Evolutionary conservation across 2,113 vertebrate genomes (phyloP).

Genomic region (Python bivittatus): DNA sequence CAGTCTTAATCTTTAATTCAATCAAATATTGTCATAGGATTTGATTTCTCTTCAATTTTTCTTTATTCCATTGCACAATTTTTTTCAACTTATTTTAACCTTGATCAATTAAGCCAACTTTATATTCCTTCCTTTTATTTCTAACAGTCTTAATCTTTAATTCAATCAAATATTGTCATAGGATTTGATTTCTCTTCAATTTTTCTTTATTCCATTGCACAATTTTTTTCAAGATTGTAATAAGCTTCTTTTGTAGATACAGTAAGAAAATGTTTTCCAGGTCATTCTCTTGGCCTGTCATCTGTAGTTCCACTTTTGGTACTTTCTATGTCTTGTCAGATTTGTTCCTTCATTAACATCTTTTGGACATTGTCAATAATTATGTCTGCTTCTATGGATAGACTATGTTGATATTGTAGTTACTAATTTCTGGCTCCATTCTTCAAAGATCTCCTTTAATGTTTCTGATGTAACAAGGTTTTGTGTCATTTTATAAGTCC

Average conservation of each 20-base stretch:
- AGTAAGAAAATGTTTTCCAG: not conserved
- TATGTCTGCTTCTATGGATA: too few relatives aligned
- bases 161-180: not conserved
- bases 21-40: not conserved
- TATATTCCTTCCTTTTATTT: not conserved
- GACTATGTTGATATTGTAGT: not conserved
- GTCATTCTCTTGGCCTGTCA: not conserved
- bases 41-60: too few relatives aligned
- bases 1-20: too few relatives aligned
- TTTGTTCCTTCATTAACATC: not conserved
- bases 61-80: not conserved
- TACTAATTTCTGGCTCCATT: not conserved
- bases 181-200: not conserved
- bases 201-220: not conserved
- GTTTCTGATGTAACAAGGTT: not conserved
- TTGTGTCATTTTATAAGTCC: not conserved
- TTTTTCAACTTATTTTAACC: not conserved
- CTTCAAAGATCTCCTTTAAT: not conserved
- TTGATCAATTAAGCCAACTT: not conserved
- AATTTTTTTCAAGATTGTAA: not conserved
- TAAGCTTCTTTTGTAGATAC: not conserved
- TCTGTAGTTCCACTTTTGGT: not conserved
- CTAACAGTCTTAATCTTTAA: not conserved
- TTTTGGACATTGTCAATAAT: not conserved
- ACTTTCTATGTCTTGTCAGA: not conserved